Evolutionary conservation across 1,140 invertebrate genomes (phyloP).

Genomic region (Heterodera schachtii): DNA sequence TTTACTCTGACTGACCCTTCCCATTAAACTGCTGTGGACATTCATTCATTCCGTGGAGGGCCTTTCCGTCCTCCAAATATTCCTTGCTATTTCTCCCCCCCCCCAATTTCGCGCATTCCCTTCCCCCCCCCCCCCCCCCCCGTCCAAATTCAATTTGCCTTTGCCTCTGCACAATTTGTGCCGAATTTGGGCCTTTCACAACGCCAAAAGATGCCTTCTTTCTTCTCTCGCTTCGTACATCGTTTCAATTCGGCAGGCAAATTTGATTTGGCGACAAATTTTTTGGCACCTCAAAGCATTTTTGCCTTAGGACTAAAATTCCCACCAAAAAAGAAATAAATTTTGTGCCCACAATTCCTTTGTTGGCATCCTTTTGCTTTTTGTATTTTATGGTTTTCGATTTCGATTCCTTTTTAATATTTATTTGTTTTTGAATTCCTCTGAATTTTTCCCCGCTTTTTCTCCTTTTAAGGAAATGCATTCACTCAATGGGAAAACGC

Average conservation of each 20-base stretch:
- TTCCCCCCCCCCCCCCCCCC: neutral
- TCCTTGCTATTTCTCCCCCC: neutral
- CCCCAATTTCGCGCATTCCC: neutral
- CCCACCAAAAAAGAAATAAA: neutral
- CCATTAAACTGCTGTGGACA: too few relatives aligned
- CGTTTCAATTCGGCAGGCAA: neutral
- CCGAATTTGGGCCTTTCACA: neutral
- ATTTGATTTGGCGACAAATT: constrained; percentile 11
- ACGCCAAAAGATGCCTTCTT: neutral
- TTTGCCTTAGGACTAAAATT: neutral
- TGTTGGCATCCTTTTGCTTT: neutral
- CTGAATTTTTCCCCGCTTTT: too few relatives aligned
- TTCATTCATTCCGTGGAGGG: too few relatives aligned
- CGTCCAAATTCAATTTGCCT: constrained; percentile 12
- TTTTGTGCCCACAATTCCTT: neutral
- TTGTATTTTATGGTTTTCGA: neutral
- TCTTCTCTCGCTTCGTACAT: neutral
- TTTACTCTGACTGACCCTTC: too few relatives aligned
- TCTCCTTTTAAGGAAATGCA: too few relatives aligned
- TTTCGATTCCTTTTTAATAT: too few relatives aligned
- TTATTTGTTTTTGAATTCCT: too few relatives aligned
- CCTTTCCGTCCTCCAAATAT: too few relatives aligned
- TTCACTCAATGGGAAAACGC: neutral
- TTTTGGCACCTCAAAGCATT: constrained; percentile 8
- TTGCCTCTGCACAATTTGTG: neutral